Base-by-base conservation (phyloP, 2,888 invertebrate species). In the Antitype chi region DNA sequence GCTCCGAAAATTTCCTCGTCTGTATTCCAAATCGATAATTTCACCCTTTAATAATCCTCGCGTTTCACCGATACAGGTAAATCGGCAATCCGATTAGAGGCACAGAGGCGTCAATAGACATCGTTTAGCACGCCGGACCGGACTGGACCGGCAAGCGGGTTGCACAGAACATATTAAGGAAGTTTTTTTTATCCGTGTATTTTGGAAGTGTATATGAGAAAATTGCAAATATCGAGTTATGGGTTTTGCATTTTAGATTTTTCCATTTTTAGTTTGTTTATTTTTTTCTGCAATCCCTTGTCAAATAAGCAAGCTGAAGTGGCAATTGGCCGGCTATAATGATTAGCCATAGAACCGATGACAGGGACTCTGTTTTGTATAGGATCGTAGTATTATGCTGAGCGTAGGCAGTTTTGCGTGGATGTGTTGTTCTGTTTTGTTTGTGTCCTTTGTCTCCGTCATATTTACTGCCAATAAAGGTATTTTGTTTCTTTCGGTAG, bases 61-160 rank as follows among this genome's bases (percentile, higher is more conserved):
- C 77, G 81, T 87, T 86, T 82, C 84, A 70, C 82, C 84, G 80
- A 84, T 81, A 82, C 88, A 85, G 87, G 85, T 88, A 89, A 88
- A 88, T 85, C 86, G 81, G 78, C 81, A 90, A 93, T 91, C 91
- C 91, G 91, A 91, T 93, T 91, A 91, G 86, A 88, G 79, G 74
- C 63, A 89, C 89, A 85, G 90, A 83, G 85, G 89, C 89, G 90
- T 84, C 90, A 90, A 92, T 91, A 89, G 88, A 77, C 86, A 74
- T 70, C 84, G 85, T 89, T 90, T 90, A 89, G 78, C 75, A 15
- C 60, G 53, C 28, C 62, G 70, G 67, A 62, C 60, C 55, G 59
- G 0, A 47, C 59, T 59, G 73, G 62, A 38, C 81, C 32, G 32
- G 52, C 60, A 0, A 25, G 20, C 32, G 43, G 17, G n/a, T 23